Base-by-base conservation (phyloP, 2,113 vertebrate genomes). In the Tragulus kanchil region DNA sequence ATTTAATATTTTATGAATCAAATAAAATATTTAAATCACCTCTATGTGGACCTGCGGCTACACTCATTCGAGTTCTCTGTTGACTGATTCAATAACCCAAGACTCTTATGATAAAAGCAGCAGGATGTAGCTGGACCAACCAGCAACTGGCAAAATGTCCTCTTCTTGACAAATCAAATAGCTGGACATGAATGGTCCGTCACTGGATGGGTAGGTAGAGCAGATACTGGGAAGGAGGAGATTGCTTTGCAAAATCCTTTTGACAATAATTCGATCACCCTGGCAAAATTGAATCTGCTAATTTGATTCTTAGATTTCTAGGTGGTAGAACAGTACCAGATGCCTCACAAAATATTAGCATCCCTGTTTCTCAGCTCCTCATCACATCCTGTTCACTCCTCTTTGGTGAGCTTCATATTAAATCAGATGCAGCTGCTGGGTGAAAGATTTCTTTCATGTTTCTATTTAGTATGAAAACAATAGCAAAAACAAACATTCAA, bases 251-350 rank as follows among this genome's bases (percentile, higher is more conserved):
- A 87, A 97, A 96, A 67, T 96, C 59, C 97, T 98, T 98, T 96
- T 94, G 94, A 98, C 96, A 95, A 96, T 98, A 97, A 98, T 98
- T 99, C 97, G 97, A 98, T 96, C 97, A 98, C 88, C 97, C 96
- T 97, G 97, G 97, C 96, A 98, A 98, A 97, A 48, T 0, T 90
- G 93, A 98, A 97, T 97, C 97, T 98, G 87, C 97, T 98, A 98
- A 98, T 98, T 98, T 98, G 98, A 98, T 98, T 98, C 96, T 96
- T 97, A 97, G 97, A 98, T 97, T 97, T 97, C 97, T 97, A 97
- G 93, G 82, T 98, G 96, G 95, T 97, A 78, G 90, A 97, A 97
- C 90, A 97, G 90, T 90, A 97, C 95, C 97, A 97, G 97, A 97
- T 98, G 94, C 97, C 97, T 97, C 96, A 89, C 98, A 98, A 98